Evolutionary conservation across 2,888 invertebrate genomes (phyloP).

Genomic region (Trisateles emortualis): DNA sequence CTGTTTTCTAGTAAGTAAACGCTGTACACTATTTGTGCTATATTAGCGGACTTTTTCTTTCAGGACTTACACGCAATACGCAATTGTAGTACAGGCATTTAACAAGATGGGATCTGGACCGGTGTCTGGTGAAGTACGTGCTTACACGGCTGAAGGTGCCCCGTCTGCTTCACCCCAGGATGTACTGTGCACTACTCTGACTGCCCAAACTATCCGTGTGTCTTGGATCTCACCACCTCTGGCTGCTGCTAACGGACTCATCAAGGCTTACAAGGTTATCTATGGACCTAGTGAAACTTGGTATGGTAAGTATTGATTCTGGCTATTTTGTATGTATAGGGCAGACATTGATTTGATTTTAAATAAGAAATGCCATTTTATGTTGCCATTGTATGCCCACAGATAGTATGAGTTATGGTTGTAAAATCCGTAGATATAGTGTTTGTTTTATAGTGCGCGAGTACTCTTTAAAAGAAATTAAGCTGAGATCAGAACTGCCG

Average conservation of each 20-base stretch:
- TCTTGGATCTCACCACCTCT: conserved; percentile 98
- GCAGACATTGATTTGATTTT: no score
- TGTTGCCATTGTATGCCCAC: no score
- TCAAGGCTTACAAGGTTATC: conserved; percentile 98
- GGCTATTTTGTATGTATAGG: background rate
- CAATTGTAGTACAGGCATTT: conserved; percentile 98
- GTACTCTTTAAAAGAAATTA: no score
- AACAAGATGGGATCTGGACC: conserved; percentile 98
- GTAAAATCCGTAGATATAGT: no score
- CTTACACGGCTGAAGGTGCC: conserved; percentile 97
- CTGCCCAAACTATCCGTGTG: conserved; percentile 97
- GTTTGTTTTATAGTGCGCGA: no score
- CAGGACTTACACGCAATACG: conserved; percentile 97
- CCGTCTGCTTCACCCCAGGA: conserved; percentile 97
- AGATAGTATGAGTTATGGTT: no score
- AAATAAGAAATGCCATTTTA: no score
- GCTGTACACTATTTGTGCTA: background rate
- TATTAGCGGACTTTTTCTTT: conserved; percentile 17
- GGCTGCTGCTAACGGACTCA: conserved; percentile 96
- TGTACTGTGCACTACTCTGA: conserved; percentile 96
- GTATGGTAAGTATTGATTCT: conserved; percentile 91
- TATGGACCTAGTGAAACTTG: conserved; percentile 96
- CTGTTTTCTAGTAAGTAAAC: no score
- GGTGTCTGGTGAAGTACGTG: conserved; percentile 94
- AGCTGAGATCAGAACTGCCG: no score